A percentile compares a stretch with the other conserved stretches of the same genome.
Evolutionary conservation across 2,888 invertebrate species (phyloP).

Genomic region (Euzophera pinguis): DNA sequence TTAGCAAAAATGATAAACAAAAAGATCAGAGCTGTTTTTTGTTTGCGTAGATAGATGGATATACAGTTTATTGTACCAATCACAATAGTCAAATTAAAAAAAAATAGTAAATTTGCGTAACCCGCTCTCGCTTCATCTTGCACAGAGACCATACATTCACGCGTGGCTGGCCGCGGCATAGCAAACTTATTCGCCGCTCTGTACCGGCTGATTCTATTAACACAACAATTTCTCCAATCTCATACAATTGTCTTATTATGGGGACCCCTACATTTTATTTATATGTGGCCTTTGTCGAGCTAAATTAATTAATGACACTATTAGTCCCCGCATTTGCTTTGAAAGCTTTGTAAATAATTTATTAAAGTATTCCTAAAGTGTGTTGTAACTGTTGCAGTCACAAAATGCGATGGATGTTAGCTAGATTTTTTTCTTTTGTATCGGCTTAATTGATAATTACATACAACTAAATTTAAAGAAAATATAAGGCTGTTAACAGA

Average conservation of each 20-base stretch:
- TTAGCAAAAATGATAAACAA: too few relatives aligned
- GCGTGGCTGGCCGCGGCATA: slow-evolving; percentile 43
- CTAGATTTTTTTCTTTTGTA: too few relatives aligned
- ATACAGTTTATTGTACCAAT: too few relatives aligned
- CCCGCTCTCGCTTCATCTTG: slow-evolving; percentile 8
- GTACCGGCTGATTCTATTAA: slow-evolving; percentile 50
- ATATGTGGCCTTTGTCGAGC: slow-evolving; percentile 21
- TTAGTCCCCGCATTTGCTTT: slow-evolving; percentile 13
- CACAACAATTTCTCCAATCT: slow-evolving; percentile 52
- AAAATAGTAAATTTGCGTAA: too few relatives aligned
- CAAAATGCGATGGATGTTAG: not conserved
- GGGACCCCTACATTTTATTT: slow-evolving; percentile 26
- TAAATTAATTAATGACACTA: slow-evolving; percentile 23
- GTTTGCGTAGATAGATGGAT: too few relatives aligned
- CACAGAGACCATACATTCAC: slow-evolving; percentile 22
- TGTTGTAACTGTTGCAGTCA: not conserved
- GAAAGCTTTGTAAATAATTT: slow-evolving; percentile 14
- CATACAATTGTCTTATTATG: slow-evolving; percentile 37
- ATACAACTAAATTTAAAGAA: too few relatives aligned
- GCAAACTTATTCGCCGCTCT: slow-evolving; percentile 40
- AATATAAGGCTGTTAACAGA: too few relatives aligned
- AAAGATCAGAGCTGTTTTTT: too few relatives aligned
- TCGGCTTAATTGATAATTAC: too few relatives aligned
- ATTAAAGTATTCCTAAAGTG: not conserved
- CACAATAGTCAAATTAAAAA: too few relatives aligned